Evolutionary conservation across 2,797 vertebrate species (phyloP).

Genomic region (Gadopsis bispinosus): DNA sequence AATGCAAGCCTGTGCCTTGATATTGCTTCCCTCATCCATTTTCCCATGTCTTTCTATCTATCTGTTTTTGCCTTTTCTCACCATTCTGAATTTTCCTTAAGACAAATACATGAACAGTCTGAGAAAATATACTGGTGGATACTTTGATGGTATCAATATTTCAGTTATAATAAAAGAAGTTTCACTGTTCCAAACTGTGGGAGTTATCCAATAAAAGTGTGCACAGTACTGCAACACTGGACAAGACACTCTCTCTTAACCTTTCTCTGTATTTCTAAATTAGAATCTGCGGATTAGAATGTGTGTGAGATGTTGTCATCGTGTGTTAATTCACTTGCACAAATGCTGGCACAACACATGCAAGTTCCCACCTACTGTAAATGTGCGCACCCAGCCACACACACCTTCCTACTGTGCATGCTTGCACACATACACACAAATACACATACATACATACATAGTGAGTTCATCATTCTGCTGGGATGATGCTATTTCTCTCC

Average conservation of each 20-base stretch:
- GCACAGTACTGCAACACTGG: slow-evolving; percentile 50
- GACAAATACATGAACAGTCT: slow-evolving; percentile 80
- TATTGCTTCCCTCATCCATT: slow-evolving; percentile 78
- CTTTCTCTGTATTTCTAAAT: slow-evolving; percentile 48
- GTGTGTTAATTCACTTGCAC: slow-evolving; percentile 59
- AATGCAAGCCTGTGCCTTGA: slow-evolving; percentile 77
- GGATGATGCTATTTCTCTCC: slow-evolving; percentile 63
- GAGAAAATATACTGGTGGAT: slow-evolving; percentile 77
- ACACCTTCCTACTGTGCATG: neutral
- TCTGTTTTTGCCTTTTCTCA: slow-evolving; percentile 66
- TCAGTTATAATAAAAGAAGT: slow-evolving; percentile 83
- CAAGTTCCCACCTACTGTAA: slow-evolving; percentile 35
- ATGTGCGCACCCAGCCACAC: slow-evolving; percentile 7
- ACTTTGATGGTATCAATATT: slow-evolving; percentile 85
- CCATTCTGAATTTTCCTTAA: slow-evolving; percentile 79
- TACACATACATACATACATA: slow-evolving; percentile 15
- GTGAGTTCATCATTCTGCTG: slow-evolving; percentile 64
- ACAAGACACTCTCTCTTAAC: slow-evolving; percentile 35
- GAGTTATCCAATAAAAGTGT: slow-evolving; percentile 69
- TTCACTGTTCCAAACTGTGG: slow-evolving; percentile 68
- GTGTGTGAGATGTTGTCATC: slow-evolving; percentile 54
- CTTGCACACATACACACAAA: slow-evolving; percentile 6
- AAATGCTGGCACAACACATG: slow-evolving; percentile 43
- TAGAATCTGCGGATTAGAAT: slow-evolving; percentile 47
- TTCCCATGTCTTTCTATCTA: slow-evolving; percentile 59